Base-by-base conservation (phyloP, 2,888 invertebrate species). In the Dynastes tityus region DNA sequence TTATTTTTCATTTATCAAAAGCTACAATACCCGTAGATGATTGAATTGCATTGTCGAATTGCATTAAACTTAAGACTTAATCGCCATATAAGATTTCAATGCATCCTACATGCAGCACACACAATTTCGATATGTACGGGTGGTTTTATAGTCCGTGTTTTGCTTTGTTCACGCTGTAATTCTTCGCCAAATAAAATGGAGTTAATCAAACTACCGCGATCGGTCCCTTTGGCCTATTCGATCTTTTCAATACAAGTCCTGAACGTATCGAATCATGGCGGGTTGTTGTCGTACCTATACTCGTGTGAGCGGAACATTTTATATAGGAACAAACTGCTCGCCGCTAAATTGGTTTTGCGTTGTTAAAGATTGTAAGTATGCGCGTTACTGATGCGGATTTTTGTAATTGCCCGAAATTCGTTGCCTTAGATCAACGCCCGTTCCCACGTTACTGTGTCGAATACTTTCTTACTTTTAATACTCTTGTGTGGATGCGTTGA, bases 101-200 rank as follows among this genome's bases (percentile, higher is more conserved):
- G 45, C 53, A 16, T 53, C n/a, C 11, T 53, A 16, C 8, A 53
- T n/a, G 53, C 53, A 53, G n/a, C 16, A 53, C 53, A 6, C 22
- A 27, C 27, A 61, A 61, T 61, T 61, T 29, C 61, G 61, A 61
- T 61, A 61, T 61, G 61, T 61, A 29, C 61, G 16, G 27, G 61
- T 61, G 11, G 49, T 68, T 68, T 68, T 68, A 68, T 49, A 3
- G 27, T 11, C 22, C 45, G 49, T 68, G 49, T 68, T 68, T 22
- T 45, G 67, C 27, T 68, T 68, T 68, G 67, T 68, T 68, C 67
- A 49, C 67, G 67, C 67, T 49, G 49, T 68, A 68, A 68, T 68
- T 49, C 49, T 68, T 49, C 49, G 27, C 45, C 49, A 68, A 45
- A 68, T 68, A 68, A 68, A 68, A 68, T 22, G 49, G 49, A 68